Base-by-base conservation (phyloP, 2,113 vertebrate species). In the Datnioides undecimradiatus region DNA sequence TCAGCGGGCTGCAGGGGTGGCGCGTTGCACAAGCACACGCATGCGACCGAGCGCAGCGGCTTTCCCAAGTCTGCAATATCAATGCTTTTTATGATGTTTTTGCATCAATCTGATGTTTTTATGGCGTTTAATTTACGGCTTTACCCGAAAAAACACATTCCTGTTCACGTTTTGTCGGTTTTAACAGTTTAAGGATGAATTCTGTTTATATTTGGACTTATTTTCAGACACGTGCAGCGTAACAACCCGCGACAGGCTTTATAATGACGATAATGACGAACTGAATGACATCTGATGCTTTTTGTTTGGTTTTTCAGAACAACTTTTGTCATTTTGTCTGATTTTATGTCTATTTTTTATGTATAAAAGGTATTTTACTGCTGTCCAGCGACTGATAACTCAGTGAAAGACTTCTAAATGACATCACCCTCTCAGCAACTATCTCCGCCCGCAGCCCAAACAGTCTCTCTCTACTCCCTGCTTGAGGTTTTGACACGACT, bases 1-100 rank as follows among this genome's bases (percentile, higher is more conserved):
- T 79, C 81, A 57, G 76, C 79, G 48, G 80, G 59, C 85, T 75
- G 82, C 14, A 9, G 63, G 79, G 52, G 64, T 59, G 45, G 60
- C 64, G 72, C 38, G 68, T 38, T 73, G 54, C 33, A 73, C 45
- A 76, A 65, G 31, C 49, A 64, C 55, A 79, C n/a, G 29, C 68
- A 46, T 3, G 55, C 11, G 43, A 34, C 58, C 79, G 70, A 69
- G 69, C 43, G 68, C 36, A 17, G n/a, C 4, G 25, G 49, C 41
- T 67, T 66, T 77, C 34, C 38, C 60, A 55, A n/a, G n/a, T 75
- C 41, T 21, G 25, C 49, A 38, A 73, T 40, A 19, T 5, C 14
- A 9, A 6, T 45, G n/a, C n/a, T 73, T 62, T 41, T 40, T 1
- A 5, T 7, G 8, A 6, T n/a, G n/a, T 10, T 49, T 58, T 60